Conservation (phyloP, 2,113 vertebrate genomes). For the Prochilodus magdalenae region DNA sequence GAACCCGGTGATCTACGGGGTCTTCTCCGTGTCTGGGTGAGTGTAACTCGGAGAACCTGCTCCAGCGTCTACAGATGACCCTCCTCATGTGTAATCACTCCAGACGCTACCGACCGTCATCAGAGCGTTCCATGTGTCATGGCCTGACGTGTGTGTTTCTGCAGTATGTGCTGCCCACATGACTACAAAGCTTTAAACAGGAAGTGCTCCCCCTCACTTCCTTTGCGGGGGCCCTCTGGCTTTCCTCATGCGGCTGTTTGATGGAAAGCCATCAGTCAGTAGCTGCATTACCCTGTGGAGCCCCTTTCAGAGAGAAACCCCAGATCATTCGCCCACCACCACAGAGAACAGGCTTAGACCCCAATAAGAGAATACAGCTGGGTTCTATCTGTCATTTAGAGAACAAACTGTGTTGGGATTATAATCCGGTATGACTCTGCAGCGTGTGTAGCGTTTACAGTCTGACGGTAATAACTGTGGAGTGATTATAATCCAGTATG, state of each 20-base stretch:
- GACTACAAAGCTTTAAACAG: conserved; percentile 37
- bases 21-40: conserved; percentile 94
- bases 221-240: background rate
- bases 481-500: background rate
- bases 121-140: background rate
- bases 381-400: background rate
- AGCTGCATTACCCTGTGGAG: background rate
- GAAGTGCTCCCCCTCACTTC: conserved; percentile 5
- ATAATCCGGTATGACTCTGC: background rate
- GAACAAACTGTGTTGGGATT: background rate
- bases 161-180: background rate
- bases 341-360: background rate
- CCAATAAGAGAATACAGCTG: background rate
- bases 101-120: background rate
- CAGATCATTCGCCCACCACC: background rate
- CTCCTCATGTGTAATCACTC: background rate
- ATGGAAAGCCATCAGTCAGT: conserved; percentile 33
- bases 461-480: too few species aligned
- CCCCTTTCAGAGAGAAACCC: background rate
- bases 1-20: conserved; percentile 94
- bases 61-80: background rate
- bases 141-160: background rate
- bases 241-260: background rate
- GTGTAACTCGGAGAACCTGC: conserved; percentile 54
- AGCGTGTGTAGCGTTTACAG: background rate